Conservation (phyloP, 2,888 invertebrate genomes). For the Eupithecia subfuscata region DNA sequence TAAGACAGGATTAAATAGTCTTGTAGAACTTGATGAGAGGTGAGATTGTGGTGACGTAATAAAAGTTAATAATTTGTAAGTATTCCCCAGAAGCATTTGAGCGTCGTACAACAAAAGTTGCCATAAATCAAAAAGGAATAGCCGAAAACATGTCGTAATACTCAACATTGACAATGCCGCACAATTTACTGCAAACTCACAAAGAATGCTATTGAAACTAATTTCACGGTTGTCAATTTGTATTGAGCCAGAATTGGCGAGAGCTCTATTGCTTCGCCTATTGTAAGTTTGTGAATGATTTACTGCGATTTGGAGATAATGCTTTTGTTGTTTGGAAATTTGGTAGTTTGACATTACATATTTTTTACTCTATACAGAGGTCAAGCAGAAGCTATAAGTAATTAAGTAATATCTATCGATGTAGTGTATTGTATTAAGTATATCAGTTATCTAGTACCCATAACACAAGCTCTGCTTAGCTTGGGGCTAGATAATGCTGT, state of each 20-base stretch:
- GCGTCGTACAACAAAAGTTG: not conserved
- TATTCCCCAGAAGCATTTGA: not conserved
- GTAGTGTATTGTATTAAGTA: no score
- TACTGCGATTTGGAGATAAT: slow-evolving; percentile 7
- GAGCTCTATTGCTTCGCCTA: slow-evolving; percentile 27
- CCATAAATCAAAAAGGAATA: slow-evolving; percentile 20
- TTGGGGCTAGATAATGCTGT: no score
- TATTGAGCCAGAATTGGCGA: slow-evolving; percentile 43
- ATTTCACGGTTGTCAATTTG: slow-evolving; percentile 56
- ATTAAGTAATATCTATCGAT: no score
- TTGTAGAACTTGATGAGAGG: no score
- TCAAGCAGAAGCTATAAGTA: not conserved
- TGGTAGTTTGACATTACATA: not conserved
- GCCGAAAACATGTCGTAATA: slow-evolving; percentile 37
- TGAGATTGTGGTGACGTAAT: no score
- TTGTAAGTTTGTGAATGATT: slow-evolving; percentile 23
- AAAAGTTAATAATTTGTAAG: not conserved
- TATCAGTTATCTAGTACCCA: no score
- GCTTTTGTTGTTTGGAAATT: not conserved
- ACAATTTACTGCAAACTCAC: slow-evolving; percentile 46
- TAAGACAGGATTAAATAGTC: no score
- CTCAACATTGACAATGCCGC: slow-evolving; percentile 38
- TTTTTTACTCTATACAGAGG: not conserved
- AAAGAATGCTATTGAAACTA: slow-evolving; percentile 44
- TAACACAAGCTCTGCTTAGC: no score